Evolutionary conservation across 2,888 invertebrate species (phyloP).

Genomic region (Meiosimyza decipiens): DNA sequence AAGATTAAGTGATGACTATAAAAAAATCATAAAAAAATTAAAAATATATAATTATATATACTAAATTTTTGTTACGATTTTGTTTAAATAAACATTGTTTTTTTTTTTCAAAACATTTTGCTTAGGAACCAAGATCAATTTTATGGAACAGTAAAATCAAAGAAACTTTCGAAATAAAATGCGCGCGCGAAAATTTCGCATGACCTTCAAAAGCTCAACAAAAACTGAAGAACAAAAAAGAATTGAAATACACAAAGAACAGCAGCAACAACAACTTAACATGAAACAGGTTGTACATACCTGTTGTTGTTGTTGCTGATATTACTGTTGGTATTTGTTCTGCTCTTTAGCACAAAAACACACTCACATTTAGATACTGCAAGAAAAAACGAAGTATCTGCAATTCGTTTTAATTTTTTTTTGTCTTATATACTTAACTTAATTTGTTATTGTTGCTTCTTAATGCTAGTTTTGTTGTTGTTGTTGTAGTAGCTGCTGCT

Average conservation of each 20-base stretch:
- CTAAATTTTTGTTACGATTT: too few relatives aligned
- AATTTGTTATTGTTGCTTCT: conserved; percentile 22
- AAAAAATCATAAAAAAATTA: conserved; percentile 30
- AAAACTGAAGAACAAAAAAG: conserved; percentile 23
- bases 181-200: conserved; percentile 40
- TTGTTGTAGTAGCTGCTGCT: conserved; percentile 9
- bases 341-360: conserved; percentile 10
- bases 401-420: neutral
- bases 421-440: neutral
- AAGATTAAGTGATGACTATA: too few relatives aligned
- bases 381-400: neutral
- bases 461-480: conserved; percentile 12
- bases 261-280: conserved; percentile 34
- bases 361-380: neutral
- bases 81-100: conserved; percentile 11
- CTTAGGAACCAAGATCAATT: neutral
- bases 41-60: conserved; percentile 25
- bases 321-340: neutral
- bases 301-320: neutral
- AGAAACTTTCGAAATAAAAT: conserved; percentile 33
- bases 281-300: conserved; percentile 38
- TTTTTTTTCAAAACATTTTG: conserved; percentile 16
- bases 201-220: conserved; percentile 46
- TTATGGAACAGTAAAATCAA: neutral
- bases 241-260: conserved; percentile 36